These are phyloP conservation scores for Epirrhoe tristata DNA, from an alignment of 2,888 invertebrate species.

Conservation along the genomic window DNA sequence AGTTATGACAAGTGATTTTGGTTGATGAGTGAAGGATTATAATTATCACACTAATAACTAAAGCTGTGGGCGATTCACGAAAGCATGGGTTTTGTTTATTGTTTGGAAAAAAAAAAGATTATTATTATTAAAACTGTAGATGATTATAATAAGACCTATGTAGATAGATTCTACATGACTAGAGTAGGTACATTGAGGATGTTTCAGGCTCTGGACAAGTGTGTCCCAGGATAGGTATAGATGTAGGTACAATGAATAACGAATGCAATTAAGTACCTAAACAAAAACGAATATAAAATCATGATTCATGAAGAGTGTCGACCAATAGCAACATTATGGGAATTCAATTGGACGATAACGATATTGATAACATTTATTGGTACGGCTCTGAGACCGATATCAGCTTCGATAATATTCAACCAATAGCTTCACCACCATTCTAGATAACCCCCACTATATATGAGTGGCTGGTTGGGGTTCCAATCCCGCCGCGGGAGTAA, in stretches of 20 bases:
- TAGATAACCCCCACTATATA: too few species aligned
- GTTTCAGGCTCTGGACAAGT: too few species aligned
- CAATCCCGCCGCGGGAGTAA: too few species aligned
- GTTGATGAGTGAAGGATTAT: slow-evolving; percentile 21
- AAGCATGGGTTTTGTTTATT: background rate
- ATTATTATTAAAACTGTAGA: background rate
- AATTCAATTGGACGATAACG: background rate
- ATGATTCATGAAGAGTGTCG: background rate
- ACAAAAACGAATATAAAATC: too few species aligned
- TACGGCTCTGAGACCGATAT: background rate
- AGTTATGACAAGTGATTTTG: slow-evolving; percentile 25
- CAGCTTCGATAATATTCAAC: background rate
- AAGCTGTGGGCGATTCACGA: slow-evolving; percentile 12
- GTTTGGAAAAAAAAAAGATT: slow-evolving; percentile 2
- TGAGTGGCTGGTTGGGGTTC: too few species aligned
- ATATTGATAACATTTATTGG: background rate
- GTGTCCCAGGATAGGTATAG: too few species aligned
- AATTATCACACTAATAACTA: slow-evolving; percentile 17
- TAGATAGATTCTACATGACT: too few species aligned
- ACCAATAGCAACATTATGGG: background rate
- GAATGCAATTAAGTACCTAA: too few species aligned
- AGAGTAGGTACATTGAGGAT: too few species aligned
- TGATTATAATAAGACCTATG: too few species aligned
- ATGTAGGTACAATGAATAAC: too few species aligned
- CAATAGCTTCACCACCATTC: background rate